Base-by-base conservation (phyloP, 1,140 invertebrate species). In the Muscidifurax raptorellus region DNA sequence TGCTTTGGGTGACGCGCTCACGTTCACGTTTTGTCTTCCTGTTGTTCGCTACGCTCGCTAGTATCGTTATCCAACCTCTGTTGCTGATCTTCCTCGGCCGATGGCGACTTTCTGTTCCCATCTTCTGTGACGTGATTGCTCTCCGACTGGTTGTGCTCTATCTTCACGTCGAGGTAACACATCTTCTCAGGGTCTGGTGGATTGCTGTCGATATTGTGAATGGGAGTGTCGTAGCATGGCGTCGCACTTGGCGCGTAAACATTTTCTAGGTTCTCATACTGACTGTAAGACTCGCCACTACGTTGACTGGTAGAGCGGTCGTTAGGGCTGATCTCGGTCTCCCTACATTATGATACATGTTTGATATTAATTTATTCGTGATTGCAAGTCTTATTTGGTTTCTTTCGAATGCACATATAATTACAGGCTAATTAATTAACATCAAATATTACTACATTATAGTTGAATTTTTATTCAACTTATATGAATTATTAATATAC, bases 201-300 rank as follows among this genome's bases (percentile, higher is more conserved):
- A 13, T 87, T 86, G 79, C 85, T 88, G 59, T 91, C 88, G 32
- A 88, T 87, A 36, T 87, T 90, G 32, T 91, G 87, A 78, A 90
- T 89, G 1, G 91, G 91, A 3, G 91, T 93, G 25, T 91, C 91
- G 87, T 94, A 94, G n/a, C 93, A 94, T 1, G 94, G 94, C 74
- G 92, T 94, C 6, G 90, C 86, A 66, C 93, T 94, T 0, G 94
- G 94, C 13, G 94, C 94, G 87, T 95, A 95, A 84, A 95, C 93
- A 9, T 95, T 94, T 32, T 94, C 94, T 0, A 94, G 90, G 40
- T 94, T 93, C 13, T 93, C 92, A 40, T 91, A 93, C 32, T 92
- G 91, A 64, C 87, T 90, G 10, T 91, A 71, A 13, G 90, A 92
- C 76, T 92, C 91, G 15, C 86, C 87, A 69, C 92, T 92, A 4